A percentile compares a stretch with the other conserved stretches of the same genome.
These are phyloP conservation scores for Amyelois transitella DNA, from an alignment of 1,140 invertebrate genomes.

Conservation along the genomic window DNA sequence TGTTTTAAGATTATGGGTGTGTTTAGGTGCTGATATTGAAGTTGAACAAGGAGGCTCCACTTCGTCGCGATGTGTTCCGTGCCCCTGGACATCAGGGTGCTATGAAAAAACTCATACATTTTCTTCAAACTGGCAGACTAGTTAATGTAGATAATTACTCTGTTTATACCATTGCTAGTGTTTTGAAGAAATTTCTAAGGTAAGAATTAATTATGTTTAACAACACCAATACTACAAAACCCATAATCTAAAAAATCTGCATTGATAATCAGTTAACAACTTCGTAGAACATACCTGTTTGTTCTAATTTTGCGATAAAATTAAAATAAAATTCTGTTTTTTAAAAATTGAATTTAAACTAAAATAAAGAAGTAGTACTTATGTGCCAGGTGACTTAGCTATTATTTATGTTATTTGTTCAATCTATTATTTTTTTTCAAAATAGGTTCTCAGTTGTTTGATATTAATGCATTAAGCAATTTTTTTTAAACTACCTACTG, in stretches of 20 bases:
- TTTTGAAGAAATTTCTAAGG: conserved; percentile 96
- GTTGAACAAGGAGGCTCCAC: conserved; percentile 94
- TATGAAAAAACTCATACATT: conserved; percentile 97
- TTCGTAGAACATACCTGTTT: no score
- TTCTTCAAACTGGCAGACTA: conserved; percentile 93
- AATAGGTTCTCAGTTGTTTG: no score
- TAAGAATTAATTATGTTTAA: conserved; percentile 19
- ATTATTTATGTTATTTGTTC: no score
- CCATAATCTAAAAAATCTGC: neutral
- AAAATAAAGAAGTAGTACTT: no score
- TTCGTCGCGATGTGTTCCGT: conserved; percentile 94
- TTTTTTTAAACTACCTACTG: no score
- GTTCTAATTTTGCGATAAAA: no score
- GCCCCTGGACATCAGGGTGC: conserved; percentile 95
- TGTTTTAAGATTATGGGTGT: conserved; percentile 14
- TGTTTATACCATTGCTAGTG: conserved; percentile 98
- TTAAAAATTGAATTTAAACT: no score
- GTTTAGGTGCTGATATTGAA: conserved; percentile 91
- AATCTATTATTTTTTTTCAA: no score
- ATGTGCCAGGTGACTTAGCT: no score
- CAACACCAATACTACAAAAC: neutral
- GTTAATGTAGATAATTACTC: conserved; percentile 99
- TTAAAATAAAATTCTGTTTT: no score
- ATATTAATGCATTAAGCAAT: no score
- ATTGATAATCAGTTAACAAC: no score